Percentiles rank a stretch among this genome's conserved stretches.
phyloP scores from a whole-genome alignment of 2,888 invertebrate genomes.

The Linnaemya vulpina region DNA sequence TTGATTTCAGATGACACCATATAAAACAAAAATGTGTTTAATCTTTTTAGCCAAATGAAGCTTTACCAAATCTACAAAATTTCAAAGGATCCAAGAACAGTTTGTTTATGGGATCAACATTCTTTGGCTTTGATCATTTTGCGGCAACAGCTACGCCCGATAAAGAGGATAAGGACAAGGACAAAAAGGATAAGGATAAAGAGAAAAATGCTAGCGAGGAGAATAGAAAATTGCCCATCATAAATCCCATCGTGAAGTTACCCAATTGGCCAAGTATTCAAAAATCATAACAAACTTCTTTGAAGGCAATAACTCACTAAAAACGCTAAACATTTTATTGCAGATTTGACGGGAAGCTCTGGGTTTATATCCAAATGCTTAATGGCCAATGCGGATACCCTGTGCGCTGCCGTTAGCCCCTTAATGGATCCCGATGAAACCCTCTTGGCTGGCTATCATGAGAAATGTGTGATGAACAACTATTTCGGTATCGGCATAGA shows the following conservation, averaged over 20 bases:
- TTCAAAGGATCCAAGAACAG: conserved; percentile 86
- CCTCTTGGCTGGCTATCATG: conserved; percentile 93
- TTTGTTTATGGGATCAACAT: conserved; percentile 83
- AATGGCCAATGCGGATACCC: conserved; percentile 96
- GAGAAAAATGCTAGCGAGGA: conserved; percentile 83
- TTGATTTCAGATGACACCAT: background rate
- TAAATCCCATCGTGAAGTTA: conserved; percentile 93
- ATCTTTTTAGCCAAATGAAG: conserved; percentile 81
- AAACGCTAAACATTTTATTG: background rate
- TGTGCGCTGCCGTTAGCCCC: conserved; percentile 98
- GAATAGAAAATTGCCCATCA: conserved; percentile 91
- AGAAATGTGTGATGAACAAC: conserved; percentile 99
- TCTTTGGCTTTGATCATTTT: conserved; percentile 81
- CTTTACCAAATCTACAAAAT: conserved; percentile 82
- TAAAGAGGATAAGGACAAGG: conserved; percentile 80
- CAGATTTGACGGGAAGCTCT: conserved; percentile 80
- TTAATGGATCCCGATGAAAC: conserved; percentile 96
- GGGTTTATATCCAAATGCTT: conserved; percentile 98
- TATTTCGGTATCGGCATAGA: conserved; percentile 99
- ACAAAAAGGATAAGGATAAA: conserved; percentile 79
- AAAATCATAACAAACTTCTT: too few species aligned
- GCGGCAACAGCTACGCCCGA: conserved; percentile 79
- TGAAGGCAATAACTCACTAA: too few species aligned
- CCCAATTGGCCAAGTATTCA: conserved; percentile 94
- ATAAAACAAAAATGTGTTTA: conserved; percentile 1